These are phyloP conservation scores for Caradrina kadenii DNA, from an alignment of 2,888 invertebrate genomes.

Conservation along the genomic window DNA sequence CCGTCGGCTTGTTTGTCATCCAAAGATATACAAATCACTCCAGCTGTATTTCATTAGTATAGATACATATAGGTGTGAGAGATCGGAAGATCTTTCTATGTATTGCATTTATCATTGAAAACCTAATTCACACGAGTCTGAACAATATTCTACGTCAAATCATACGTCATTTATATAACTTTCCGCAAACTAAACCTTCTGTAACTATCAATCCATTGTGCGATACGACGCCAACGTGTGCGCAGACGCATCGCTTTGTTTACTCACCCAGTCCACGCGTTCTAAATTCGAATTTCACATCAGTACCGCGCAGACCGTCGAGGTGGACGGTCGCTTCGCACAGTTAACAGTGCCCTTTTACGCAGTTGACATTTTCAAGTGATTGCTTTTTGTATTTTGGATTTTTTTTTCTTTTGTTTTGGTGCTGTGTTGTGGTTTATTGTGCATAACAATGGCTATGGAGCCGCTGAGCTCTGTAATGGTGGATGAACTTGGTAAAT, in stretches of 20 bases:
- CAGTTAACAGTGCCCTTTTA: constrained; percentile 27
- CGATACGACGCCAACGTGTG: constrained; percentile 50
- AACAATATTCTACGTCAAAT: constrained; percentile 24
- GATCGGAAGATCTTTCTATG: background rate
- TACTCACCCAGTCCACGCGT: constrained; percentile 64
- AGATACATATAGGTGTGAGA: too few species aligned
- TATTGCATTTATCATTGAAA: constrained; percentile 1
- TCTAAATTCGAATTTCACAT: constrained; percentile 72
- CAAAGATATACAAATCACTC: too few species aligned
- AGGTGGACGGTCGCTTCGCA: constrained; percentile 68
- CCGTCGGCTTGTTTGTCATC: too few species aligned
- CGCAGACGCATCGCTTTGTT: constrained; percentile 69
- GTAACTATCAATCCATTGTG: constrained; percentile 44
- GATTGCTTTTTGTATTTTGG: constrained; percentile 13
- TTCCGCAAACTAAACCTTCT: constrained; percentile 49
- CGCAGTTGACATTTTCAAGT: constrained; percentile 54
- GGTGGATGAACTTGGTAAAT: constrained; percentile 65
- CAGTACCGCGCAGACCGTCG: constrained; percentile 76
- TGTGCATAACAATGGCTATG: constrained; percentile 57
- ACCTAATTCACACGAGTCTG: background rate
- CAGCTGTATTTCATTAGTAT: too few species aligned
- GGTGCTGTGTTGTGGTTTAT: constrained; percentile 11
- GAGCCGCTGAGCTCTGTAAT: constrained; percentile 62
- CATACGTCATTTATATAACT: constrained; percentile 27
- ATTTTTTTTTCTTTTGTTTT: constrained; percentile 28